A percentile compares a stretch with the other conserved stretches of the same genome.
Evolutionary conservation across 2,888 invertebrate genomes (phyloP).

Genomic region (Pseudococcus longispinus): DNA sequence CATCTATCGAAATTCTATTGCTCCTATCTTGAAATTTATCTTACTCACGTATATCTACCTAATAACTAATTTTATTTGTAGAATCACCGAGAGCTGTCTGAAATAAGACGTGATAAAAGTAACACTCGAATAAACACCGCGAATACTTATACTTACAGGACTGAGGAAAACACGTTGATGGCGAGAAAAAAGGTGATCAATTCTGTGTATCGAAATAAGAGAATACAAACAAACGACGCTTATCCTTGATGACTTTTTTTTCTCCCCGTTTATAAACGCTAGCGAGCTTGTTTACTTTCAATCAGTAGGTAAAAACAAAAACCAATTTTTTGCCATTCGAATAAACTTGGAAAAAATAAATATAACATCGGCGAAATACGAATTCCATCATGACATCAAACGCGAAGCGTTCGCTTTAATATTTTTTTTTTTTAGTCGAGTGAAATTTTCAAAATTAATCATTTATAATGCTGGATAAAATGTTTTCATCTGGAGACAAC

Average conservation of each 20-base stretch:
- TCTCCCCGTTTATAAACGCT: background rate
- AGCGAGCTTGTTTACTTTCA: background rate
- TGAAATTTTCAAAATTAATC: background rate
- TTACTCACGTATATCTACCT: too few relatives aligned
- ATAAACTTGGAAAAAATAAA: background rate
- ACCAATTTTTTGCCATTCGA: background rate
- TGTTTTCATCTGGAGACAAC: background rate
- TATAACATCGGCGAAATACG: background rate
- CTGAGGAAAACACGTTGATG: background rate
- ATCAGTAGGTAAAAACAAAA: background rate
- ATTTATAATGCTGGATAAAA: background rate
- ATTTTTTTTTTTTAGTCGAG: background rate
- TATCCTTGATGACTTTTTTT: background rate
- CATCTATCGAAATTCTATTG: too few relatives aligned
- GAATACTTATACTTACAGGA: background rate
- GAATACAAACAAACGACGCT: background rate
- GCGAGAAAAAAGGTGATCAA: background rate
- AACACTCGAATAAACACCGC: background rate
- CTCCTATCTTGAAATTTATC: too few relatives aligned
- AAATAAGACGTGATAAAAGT: background rate
- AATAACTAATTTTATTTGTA: background rate
- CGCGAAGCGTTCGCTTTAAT: background rate
- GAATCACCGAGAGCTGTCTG: background rate
- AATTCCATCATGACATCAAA: background rate
- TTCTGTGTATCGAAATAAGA: background rate